Base-by-base conservation (phyloP, 2,797 vertebrate genomes). In the Hirundo rustica region DNA sequence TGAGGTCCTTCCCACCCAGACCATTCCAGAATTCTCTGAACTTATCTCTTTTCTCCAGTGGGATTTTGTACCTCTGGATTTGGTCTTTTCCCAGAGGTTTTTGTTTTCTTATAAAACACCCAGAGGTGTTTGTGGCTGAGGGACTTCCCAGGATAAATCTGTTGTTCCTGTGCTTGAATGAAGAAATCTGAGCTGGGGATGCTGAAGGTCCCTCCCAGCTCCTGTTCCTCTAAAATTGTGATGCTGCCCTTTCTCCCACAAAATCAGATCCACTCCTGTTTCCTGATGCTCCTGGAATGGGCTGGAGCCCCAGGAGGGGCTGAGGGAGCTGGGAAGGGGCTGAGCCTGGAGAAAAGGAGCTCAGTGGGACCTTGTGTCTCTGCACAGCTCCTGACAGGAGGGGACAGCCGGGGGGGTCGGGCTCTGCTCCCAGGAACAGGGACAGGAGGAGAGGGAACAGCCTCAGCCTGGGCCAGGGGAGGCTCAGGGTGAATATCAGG, bases 401-500 rank as follows among this genome's bases (percentile, higher is more conserved):
- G 53, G 53, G 32, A 27, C 62, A 67, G 45, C 38, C 1, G 1
- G 11, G n/a, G 72, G 65, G 30, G 8, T 38, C 1, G 4, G 64
- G 65, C 25, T 77, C 3, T 86, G 65, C 48, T 70, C 3, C 5
- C 42, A 54, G 64, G 62, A 44, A 54, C 65, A 86, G 74, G 65
- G 65, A 78, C 40, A 54, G 50, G 57, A 70, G 42, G 3, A 64
- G 66, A 78, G 66, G 66, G 58, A 70, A 55, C 6, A 1, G 73
- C 83, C 57, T 12, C 42, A 32, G 29, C 34, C 8, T 78, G 58
- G 7, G 20, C 55, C 57, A 22, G 42, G 42, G 21, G 0, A 62
- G 55, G 16, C 0, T 11, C 5, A 10, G 34, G 2, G 3, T 9
- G 20, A 8, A 11, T 1, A 3, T 2, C 3, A 5, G 13, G 16